Conservation (phyloP, 2,888 invertebrate species). For the Melanophora roralis region DNA sequence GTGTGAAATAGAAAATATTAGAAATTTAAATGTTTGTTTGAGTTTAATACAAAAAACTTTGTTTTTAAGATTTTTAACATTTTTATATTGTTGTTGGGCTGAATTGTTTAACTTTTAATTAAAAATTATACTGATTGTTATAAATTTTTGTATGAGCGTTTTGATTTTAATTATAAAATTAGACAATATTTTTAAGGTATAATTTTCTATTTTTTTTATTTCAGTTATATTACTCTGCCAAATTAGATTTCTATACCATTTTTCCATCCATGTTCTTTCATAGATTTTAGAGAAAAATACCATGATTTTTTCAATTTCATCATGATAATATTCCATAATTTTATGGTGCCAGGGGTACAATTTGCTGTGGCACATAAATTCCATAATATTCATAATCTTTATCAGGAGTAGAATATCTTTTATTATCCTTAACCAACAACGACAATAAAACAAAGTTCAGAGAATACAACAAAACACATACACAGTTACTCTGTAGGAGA, state of each 20-base stretch:
- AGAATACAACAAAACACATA: neutral
- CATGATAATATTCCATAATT: constrained; percentile 41
- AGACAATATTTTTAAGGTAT: neutral
- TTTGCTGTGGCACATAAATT: constrained; percentile 55
- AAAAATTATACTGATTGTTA: neutral
- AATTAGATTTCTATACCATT: neutral
- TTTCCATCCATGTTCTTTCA: neutral
- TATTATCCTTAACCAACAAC: constrained; percentile 40
- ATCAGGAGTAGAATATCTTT: constrained; percentile 44
- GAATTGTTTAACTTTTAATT: too few species aligned
- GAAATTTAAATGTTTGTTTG: neutral
- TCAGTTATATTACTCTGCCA: neutral
- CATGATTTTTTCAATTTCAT: constrained; percentile 60
- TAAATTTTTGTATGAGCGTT: neutral
- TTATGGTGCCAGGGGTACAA: constrained; percentile 56
- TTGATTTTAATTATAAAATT: neutral
- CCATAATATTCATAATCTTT: constrained; percentile 54
- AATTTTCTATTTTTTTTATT: neutral
- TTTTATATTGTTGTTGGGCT: neutral
- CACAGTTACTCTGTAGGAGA: neutral
- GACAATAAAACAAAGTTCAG: neutral
- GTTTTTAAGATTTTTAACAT: neutral
- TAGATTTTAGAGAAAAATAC: constrained; percentile 17
- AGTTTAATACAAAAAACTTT: neutral
- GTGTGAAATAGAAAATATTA: neutral